phyloP scores from a whole-genome alignment of 2,888 invertebrate genomes.

The Standfussiana lucernea region DNA sequence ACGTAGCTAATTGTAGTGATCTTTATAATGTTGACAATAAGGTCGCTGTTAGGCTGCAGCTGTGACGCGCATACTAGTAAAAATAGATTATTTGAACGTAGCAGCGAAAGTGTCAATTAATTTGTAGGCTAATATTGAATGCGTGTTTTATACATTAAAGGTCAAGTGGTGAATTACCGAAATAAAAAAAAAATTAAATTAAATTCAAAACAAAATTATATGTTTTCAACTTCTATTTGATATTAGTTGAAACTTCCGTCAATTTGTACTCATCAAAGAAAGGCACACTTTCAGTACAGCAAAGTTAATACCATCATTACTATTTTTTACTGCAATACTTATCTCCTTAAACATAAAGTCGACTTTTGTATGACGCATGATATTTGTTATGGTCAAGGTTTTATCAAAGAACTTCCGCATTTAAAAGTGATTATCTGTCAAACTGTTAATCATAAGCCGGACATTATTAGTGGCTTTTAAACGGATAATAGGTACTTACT shows the following conservation, averaged over 20 bases:
- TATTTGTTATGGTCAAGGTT: not conserved
- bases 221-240: not conserved
- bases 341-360: not conserved
- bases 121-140: not conserved
- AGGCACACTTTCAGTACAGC: not conserved
- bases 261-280: constrained; percentile 8
- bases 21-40: too few relatives aligned
- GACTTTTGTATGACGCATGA: not conserved
- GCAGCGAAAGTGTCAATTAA: too few relatives aligned
- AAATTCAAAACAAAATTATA: constrained; percentile 5
- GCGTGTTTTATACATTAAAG: not conserved
- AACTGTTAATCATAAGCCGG: constrained; percentile 45
- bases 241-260: not conserved
- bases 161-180: constrained; percentile 5
- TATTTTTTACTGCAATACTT: not conserved
- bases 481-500: constrained; percentile 10
- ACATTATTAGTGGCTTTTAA: constrained; percentile 44
- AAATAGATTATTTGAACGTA: too few relatives aligned
- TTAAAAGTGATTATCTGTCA: constrained; percentile 25
- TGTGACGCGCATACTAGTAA: too few relatives aligned
- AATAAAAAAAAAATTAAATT: constrained; percentile 18
- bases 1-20: too few relatives aligned
- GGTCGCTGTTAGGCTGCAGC: too few relatives aligned
- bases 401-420: constrained; percentile 5
- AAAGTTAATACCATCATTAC: not conserved